phyloP scores from a whole-genome alignment of 2,888 invertebrate species.

The Baccha elongata region DNA sequence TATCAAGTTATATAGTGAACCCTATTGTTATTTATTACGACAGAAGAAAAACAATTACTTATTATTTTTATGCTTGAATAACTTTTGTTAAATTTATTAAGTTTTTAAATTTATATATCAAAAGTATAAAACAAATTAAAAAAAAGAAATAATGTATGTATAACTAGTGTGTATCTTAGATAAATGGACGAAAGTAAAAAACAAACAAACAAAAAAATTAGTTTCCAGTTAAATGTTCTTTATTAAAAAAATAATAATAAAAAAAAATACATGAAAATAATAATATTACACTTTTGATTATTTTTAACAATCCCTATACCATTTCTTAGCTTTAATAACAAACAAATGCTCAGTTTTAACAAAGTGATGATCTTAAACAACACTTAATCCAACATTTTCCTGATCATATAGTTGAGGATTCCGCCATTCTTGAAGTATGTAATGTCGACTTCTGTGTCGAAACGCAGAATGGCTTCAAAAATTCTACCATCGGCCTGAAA shows the following conservation, averaged over 20 bases:
- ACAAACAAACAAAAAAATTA: conserved; percentile 25
- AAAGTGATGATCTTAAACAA: background rate
- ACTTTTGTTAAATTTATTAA: conserved; percentile 50
- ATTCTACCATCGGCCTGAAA: conserved; percentile 85
- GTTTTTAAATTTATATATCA: conserved; percentile 49
- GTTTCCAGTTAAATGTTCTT: conserved; percentile 48
- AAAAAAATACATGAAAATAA: conserved; percentile 20
- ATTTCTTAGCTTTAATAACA: conserved; percentile 7
- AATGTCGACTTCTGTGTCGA: conserved; percentile 98
- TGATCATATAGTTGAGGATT: conserved; percentile 98
- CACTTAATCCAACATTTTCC: conserved; percentile 87
- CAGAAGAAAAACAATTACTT: conserved; percentile 5
- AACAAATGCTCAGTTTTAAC: conserved; percentile 44
- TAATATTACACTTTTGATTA: conserved; percentile 21
- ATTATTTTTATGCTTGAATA: conserved; percentile 43
- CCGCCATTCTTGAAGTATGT: conserved; percentile 96
- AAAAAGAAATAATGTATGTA: conserved; percentile 3
- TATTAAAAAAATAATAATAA: conserved; percentile 42
- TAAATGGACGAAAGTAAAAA: conserved; percentile 37
- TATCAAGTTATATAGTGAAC: conserved; percentile 29
- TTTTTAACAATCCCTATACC: conserved; percentile 45
- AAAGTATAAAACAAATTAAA: conserved; percentile 17
- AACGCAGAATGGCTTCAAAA: conserved; percentile 92
- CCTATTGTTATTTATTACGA: conserved; percentile 64
- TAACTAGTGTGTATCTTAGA: conserved; percentile 30